These are phyloP conservation scores for Eupithecia tripunctaria DNA, from an alignment of 2,888 invertebrate genomes.

Conservation along the genomic window DNA sequence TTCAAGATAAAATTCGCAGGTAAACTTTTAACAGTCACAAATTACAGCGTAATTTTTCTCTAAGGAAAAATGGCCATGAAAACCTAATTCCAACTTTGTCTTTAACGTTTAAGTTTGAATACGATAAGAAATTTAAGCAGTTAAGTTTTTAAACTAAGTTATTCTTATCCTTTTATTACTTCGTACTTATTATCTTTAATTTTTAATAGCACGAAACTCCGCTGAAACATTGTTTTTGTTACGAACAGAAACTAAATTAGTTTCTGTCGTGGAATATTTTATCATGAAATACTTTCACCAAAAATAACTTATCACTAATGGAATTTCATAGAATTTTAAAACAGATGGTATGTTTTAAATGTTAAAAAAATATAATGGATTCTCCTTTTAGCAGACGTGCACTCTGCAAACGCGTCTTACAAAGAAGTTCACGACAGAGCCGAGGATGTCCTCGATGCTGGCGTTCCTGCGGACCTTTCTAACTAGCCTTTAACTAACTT, in stretches of 20 bases:
- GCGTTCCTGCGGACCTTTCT: no score
- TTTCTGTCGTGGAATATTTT: background rate
- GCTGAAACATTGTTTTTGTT: background rate
- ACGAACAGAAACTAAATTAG: background rate
- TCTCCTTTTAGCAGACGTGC: no score
- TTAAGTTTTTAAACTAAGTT: constrained; percentile 15
- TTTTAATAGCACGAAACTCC: constrained; percentile 1
- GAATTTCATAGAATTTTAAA: background rate
- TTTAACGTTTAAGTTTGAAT: constrained; percentile 28
- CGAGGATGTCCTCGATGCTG: no score
- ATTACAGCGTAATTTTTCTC: constrained; percentile 5
- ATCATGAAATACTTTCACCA: background rate
- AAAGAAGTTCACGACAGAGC: no score
- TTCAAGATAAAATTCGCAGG: constrained; percentile 3
- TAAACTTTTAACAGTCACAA: constrained; percentile 8
- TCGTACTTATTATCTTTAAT: constrained; percentile 20
- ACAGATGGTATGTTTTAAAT: no score
- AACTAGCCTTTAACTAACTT: no score
- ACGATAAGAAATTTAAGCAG: constrained; percentile 30
- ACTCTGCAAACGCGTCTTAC: no score
- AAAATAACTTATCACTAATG: background rate
- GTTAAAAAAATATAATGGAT: no score
- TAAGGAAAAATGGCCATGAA: constrained; percentile 28
- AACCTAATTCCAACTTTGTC: constrained; percentile 38
- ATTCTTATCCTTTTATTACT: constrained; percentile 28